Percentiles rank a stretch among this genome's conserved stretches.
phyloP scores from a whole-genome alignment of 2,797 vertebrate species.

The Scarus forsteni region DNA sequence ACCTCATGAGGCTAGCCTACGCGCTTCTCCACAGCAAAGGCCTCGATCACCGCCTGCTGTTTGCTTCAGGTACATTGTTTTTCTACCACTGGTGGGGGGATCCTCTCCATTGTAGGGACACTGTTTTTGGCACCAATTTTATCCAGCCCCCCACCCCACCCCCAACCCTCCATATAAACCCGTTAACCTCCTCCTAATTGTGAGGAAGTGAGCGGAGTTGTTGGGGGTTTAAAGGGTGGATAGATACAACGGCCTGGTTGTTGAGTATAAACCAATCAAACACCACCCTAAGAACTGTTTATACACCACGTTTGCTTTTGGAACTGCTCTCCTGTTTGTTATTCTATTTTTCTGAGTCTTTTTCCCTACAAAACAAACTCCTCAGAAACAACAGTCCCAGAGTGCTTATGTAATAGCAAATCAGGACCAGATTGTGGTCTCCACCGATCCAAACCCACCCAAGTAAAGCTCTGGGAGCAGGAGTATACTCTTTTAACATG shows the following conservation, averaged over 20 bases:
- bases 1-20: constrained; percentile 18
- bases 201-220: constrained; percentile 24
- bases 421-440: constrained; percentile 72
- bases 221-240: constrained; percentile 23
- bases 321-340: constrained; percentile 62
- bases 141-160: constrained; percentile 27
- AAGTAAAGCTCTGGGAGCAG: constrained; percentile 48
- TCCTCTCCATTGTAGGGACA: constrained; percentile 40
- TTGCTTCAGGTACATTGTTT: constrained; percentile 57
- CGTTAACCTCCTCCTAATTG: constrained; percentile 63
- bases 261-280: constrained; percentile 47
- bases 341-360: constrained; percentile 65
- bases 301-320: constrained; percentile 67
- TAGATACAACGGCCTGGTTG: constrained; percentile 34
- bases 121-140: constrained; percentile 31
- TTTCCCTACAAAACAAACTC: constrained; percentile 49
- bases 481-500: constrained; percentile 33
- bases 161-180: constrained; percentile 47
- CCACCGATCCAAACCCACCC: constrained; percentile 62
- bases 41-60: constrained; percentile 24
- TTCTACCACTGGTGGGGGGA: constrained; percentile 37
- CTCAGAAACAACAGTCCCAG: constrained; percentile 69
- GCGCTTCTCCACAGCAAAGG: constrained; percentile 18
- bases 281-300: constrained; percentile 54
- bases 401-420: constrained; percentile 77